These are phyloP conservation scores for Oopsacas minuta DNA, from an alignment of 37 sponge, comb jelly and placozoan genomes.

Conservation along the genomic window DNA sequence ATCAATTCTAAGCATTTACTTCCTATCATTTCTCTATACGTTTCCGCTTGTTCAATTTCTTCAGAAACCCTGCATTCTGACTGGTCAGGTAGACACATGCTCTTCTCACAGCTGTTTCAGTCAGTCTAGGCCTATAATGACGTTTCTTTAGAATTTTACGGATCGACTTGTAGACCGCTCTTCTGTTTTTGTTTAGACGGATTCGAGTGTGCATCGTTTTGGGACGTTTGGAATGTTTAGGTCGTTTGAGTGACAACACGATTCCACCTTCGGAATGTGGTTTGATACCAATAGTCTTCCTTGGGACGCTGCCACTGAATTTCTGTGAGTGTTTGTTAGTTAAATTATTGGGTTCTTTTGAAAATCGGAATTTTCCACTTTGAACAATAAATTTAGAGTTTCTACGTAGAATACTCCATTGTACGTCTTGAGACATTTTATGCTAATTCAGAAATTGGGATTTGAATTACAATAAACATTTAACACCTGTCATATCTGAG, in stretches of 20 bases:
- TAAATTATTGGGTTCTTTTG: conserved; percentile 6
- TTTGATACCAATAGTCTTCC: neutral
- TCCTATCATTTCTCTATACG: neutral
- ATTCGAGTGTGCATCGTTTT: neutral
- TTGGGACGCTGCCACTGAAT: conserved; percentile 1
- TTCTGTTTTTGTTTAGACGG: neutral
- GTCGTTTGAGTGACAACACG: neutral
- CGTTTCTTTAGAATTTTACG: neutral
- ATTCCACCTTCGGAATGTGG: conserved; percentile 6
- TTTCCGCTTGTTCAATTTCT: neutral
- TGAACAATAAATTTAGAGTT: neutral
- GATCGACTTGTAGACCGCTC: neutral
- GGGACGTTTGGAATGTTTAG: neutral
- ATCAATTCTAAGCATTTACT: neutral
- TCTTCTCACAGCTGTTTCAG: neutral
- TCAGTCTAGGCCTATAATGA: neutral
- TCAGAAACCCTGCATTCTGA: neutral
- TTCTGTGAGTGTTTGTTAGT: neutral
- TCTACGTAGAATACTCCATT: conserved; percentile 8
- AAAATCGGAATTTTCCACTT: conserved; percentile 17
- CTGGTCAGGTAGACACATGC: neutral
- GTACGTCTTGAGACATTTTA: conserved; percentile 4
- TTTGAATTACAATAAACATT: no score
- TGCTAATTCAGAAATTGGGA: no score
- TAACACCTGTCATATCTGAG: no score